Base-by-base conservation (phyloP, 2,797 vertebrate genomes). In the Sebastes iracundus region DNA sequence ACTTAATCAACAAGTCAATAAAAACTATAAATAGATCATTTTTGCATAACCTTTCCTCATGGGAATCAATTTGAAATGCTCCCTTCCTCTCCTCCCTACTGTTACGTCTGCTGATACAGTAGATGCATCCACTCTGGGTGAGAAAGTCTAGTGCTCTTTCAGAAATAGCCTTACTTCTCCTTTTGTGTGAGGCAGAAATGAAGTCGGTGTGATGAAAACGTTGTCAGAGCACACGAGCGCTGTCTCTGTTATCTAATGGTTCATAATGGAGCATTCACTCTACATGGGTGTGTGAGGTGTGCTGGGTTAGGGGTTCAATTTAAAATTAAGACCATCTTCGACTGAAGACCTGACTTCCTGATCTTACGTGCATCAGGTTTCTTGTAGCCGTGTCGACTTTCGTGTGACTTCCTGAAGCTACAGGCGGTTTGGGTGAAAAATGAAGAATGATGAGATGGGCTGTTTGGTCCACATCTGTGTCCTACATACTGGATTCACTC, bases 181-280 rank as follows among this genome's bases (percentile, higher is more conserved):
- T 75, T 88, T 75, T 72, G 64, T 81, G 77, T 59, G 72, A 70
- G 71, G 75, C 82, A 80, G 78, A 90, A 87, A 84, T 85, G 79
- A 72, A 83, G 82, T 88, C 59, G 2, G 28, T 59, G 80, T 79
- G 81, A 84, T 86, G 74, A 90, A 89, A 80, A 85, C 80, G 38
- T 77, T 67, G 83, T 79, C 77, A 2, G 79, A 90, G 88, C 90
- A 88, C 88, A 89, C 86, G 86, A 90, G 87, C 60, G 14, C 64
- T 6, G 30, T 81, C 61, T 82, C 62, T 80, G 77, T 92, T 87
- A 90, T 67, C 87, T 84, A 85, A 88, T 66, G 68, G 16, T 61
- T 87, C 69, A 87, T 86, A 86, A 89, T 76, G 22, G 83, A 83
- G 72, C 78, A 55, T 89, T 84, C 72, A 77, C 75, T 71, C 69